Conservation (phyloP, 1,140 invertebrate genomes). For the Zaprionus capensis region DNA sequence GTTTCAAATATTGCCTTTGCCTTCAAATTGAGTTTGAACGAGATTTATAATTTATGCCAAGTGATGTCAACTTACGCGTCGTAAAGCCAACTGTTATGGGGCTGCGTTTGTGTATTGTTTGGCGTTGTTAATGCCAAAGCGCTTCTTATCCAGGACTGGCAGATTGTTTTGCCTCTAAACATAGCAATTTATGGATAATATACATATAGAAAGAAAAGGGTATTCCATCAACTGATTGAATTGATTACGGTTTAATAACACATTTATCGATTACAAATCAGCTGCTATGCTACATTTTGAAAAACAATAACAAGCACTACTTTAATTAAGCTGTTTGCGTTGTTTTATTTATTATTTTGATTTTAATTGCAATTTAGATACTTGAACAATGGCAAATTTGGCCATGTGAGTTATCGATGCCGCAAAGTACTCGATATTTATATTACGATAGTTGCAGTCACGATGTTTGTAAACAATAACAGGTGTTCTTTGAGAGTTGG, state of each 20-base stretch:
- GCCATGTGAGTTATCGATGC: conserved; percentile 11
- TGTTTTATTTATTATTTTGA: background rate
- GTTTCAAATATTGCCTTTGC: conserved; percentile 14
- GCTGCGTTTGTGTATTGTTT: conserved; percentile 6
- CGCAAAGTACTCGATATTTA: background rate
- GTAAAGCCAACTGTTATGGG: conserved; percentile 19
- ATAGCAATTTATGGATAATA: conserved; percentile 59
- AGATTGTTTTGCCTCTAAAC: conserved; percentile 58
- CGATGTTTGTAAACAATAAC: conserved; percentile 20
- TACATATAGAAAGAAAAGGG: conserved; percentile 26
- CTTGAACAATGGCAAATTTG: background rate
- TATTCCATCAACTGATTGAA: conserved; percentile 32
- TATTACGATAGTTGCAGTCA: background rate
- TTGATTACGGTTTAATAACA: background rate
- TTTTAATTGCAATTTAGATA: background rate
- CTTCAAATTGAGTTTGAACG: conserved; percentile 14
- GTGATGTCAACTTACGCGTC: conserved; percentile 35
- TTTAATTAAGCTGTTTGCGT: background rate
- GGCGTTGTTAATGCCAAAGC: conserved; percentile 48
- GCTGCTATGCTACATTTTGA: background rate
- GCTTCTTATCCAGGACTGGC: conserved; percentile 59
- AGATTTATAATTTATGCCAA: conserved; percentile 3
- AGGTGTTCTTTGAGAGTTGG: background rate
- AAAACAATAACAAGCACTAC: background rate
- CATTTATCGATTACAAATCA: conserved; percentile 34